phyloP scores from a whole-genome alignment of 2,888 invertebrate genomes.

The Calliopum simillimum region DNA sequence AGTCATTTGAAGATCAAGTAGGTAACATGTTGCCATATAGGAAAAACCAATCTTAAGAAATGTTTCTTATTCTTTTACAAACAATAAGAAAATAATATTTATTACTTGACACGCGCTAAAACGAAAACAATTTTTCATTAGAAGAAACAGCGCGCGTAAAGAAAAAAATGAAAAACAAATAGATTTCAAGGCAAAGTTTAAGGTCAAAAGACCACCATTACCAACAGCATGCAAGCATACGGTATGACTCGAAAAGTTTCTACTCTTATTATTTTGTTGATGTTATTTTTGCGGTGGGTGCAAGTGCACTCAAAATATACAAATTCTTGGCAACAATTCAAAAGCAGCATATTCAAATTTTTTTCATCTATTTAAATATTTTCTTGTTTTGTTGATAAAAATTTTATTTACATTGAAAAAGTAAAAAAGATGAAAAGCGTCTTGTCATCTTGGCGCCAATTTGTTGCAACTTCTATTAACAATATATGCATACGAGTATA shows the following conservation, averaged over 20 bases:
- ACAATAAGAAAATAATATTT: too few species aligned
- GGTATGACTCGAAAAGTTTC: not conserved
- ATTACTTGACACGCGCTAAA: too few species aligned
- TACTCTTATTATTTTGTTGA: slow-evolving; percentile 3
- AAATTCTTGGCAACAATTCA: slow-evolving; percentile 27
- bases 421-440: slow-evolving; percentile 1
- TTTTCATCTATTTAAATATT: slow-evolving; percentile 16
- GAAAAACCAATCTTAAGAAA: too few species aligned
- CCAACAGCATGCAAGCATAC: slow-evolving; percentile 14
- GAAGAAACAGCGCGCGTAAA: too few species aligned
- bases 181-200: slow-evolving; percentile 25
- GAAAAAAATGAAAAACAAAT: slow-evolving; percentile 15
- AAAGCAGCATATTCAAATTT: slow-evolving; percentile 7
- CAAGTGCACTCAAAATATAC: slow-evolving; percentile 7
- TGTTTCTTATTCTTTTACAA: too few species aligned
- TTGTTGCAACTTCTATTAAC: too few species aligned
- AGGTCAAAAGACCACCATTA: slow-evolving; percentile 22
- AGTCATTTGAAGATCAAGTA: too few species aligned
- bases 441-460: slow-evolving; percentile 10
- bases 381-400: slow-evolving; percentile 2
- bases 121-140: too few species aligned
- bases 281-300: slow-evolving; percentile 3
- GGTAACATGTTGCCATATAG: too few species aligned
- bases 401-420: slow-evolving; percentile 4
- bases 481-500: too few species aligned